Evolutionary conservation across 2,888 invertebrate genomes (phyloP).

Genomic region (Carpatolechia fugitivella): DNA sequence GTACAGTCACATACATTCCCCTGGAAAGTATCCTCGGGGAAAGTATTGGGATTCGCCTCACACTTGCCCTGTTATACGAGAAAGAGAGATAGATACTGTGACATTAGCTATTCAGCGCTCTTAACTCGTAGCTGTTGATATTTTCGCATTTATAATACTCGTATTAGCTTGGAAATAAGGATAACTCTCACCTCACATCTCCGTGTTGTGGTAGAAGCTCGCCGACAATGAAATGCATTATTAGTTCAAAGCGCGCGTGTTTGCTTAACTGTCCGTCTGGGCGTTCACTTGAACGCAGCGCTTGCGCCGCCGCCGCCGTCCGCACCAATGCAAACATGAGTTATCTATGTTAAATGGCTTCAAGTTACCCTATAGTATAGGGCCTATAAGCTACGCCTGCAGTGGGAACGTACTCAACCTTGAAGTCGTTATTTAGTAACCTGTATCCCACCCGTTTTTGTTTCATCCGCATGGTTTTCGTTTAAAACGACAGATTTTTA

Average conservation of each 20-base stretch:
- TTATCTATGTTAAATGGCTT: constrained; percentile 71
- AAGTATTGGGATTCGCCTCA: too few relatives aligned
- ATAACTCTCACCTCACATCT: not conserved
- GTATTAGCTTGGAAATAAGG: not conserved
- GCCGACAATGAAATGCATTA: constrained; percentile 72
- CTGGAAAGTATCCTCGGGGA: too few relatives aligned
- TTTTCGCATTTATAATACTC: too few relatives aligned
- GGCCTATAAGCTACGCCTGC: not conserved
- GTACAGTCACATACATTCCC: too few relatives aligned
- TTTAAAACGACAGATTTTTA: too few relatives aligned
- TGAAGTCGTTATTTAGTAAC: not conserved
- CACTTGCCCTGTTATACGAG: too few relatives aligned
- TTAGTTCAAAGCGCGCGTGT: constrained; percentile 64
- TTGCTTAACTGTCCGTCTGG: constrained; percentile 68
- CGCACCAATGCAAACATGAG: constrained; percentile 50
- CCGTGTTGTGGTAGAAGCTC: constrained; percentile 47
- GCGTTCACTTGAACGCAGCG: constrained; percentile 65
- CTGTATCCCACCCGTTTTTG: not conserved
- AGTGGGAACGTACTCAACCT: not conserved
- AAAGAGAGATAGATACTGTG: too few relatives aligned
- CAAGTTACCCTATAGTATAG: constrained; percentile 22
- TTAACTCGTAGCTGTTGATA: too few relatives aligned
- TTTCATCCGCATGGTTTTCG: too few relatives aligned
- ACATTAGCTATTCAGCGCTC: too few relatives aligned
- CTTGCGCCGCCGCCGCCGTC: constrained; percentile 42